Evolutionary conservation across 2,888 invertebrate species (phyloP).

Genomic region (Corythucha ciliata): DNA sequence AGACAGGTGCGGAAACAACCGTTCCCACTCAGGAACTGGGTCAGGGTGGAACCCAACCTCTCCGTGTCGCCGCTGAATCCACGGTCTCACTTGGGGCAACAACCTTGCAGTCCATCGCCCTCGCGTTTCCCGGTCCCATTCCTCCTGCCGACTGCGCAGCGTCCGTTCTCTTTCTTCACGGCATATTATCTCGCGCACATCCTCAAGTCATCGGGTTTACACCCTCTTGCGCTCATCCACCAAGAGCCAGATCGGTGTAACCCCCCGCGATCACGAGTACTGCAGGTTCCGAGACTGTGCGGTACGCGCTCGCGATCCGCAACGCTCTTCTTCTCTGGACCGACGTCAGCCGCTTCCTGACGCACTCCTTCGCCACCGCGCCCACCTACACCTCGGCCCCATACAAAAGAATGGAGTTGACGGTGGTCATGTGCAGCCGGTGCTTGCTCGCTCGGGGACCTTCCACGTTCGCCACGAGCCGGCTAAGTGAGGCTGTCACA

Average conservation of each 20-base stretch:
- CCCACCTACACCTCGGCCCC: slow-evolving; percentile 23
- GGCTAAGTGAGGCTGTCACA: slow-evolving; percentile 24
- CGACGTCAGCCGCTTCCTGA: slow-evolving; percentile 26
- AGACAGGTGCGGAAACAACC: too few relatives aligned
- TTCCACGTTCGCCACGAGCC: slow-evolving; percentile 34
- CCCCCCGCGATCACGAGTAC: slow-evolving; percentile 30
- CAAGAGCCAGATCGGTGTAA: slow-evolving; percentile 37
- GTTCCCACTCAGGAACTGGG: slow-evolving; percentile 33
- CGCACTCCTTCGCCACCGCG: slow-evolving; percentile 21
- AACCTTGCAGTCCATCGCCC: slow-evolving; percentile 30
- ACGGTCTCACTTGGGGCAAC: not conserved
- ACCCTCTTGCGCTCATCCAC: slow-evolving; percentile 26
- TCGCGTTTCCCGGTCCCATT: slow-evolving; percentile 26
- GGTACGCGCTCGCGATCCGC: slow-evolving; percentile 31
- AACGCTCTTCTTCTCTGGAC: slow-evolving; percentile 32
- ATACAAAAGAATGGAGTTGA: slow-evolving; percentile 9
- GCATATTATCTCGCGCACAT: slow-evolving; percentile 4
- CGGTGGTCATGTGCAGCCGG: not conserved
- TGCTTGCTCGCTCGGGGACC: slow-evolving; percentile 16
- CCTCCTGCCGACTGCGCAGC: slow-evolving; percentile 26
- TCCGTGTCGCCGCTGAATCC: not conserved
- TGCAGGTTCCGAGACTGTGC: slow-evolving; percentile 34
- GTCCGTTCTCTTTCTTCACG: slow-evolving; percentile 20
- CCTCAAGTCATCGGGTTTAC: not conserved
- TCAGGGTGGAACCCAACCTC: slow-evolving; percentile 21